A percentile compares a stretch with the other conserved stretches of the same genome.
Conservation (phyloP, 1,140 invertebrate species). For the Aphis craccivora region DNA sequence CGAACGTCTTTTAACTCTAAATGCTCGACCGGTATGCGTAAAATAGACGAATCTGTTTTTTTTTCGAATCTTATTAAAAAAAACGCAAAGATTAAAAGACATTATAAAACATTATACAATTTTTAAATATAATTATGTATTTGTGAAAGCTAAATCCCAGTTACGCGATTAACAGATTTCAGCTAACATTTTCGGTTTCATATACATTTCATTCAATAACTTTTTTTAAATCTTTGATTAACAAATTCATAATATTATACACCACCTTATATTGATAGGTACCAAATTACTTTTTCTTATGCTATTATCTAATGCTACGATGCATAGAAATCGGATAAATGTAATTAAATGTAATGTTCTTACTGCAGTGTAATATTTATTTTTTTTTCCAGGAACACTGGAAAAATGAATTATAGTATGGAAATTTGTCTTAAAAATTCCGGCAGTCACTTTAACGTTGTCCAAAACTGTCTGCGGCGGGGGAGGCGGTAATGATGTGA, state of each 20-base stretch:
- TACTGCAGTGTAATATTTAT: too few relatives aligned
- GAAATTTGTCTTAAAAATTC: too few relatives aligned
- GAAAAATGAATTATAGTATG: too few relatives aligned
- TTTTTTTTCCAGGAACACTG: too few relatives aligned
- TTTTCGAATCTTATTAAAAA: background rate
- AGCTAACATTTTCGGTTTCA: too few relatives aligned
- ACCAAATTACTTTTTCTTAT: background rate
- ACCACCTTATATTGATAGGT: background rate
- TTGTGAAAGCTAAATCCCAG: background rate
- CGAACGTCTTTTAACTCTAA: background rate
- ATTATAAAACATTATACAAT: too few relatives aligned
- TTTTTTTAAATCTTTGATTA: background rate
- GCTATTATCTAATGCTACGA: background rate
- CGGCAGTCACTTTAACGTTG: background rate
- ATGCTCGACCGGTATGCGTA: background rate
- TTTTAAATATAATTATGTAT: too few relatives aligned
- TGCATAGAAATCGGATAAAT: background rate
- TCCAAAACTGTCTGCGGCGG: background rate
- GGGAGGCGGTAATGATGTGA: background rate
- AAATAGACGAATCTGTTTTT: background rate
- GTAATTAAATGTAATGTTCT: background rate
- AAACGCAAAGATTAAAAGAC: background rate
- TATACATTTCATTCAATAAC: background rate
- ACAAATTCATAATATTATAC: background rate
- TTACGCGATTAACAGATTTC: background rate